Base-by-base conservation (phyloP, 30 jellyfish, hydroid and myxozoan genomes). In the Chrysaora quinquecirrha region DNA sequence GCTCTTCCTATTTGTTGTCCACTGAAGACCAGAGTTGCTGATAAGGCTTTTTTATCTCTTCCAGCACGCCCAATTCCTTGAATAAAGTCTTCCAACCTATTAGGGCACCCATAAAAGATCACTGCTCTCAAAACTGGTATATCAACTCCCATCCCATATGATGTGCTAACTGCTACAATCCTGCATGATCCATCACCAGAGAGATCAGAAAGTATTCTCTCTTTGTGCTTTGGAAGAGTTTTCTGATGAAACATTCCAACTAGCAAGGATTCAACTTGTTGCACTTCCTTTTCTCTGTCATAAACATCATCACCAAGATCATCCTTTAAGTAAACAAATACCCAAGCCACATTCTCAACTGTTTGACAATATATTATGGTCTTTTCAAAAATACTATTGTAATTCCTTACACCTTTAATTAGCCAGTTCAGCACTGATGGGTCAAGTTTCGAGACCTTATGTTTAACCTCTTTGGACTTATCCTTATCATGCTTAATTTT, bases 141-240 rank as follows among this genome's bases (percentile, higher is more conserved):
- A 30, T 70, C 82, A 30, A 70, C 82, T 3, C 82, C 46, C 82
- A 70, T 70, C 30, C 34, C 82, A 70, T 31, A 65, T 3, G 82
- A 67, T 30, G 79, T 67, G 29, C 29, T 70, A 31, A 65, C 82
- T 3, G 35, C 82, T 19, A 38, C 66, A 29, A 70, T 65, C 23
- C 82, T 70, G 28, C 82, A 70, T 18, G 82, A 70, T 23, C 82
- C 82, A 70, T 70, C 64, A 35, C 21, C 66, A 70, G 82, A 35
- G 32, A 70, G 24, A 9, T 70, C 43, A 16, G 30, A 49, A 2
- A 70, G 66, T 20, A 70, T 46, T 47, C 82, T 3, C 35, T 70
- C 35, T 31, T 70, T 70, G 6, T 70, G 30, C 43, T 70, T 47
- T 24, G 32, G 43, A 31, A 31, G 34, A 2, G 82, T 70, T 65